Percentiles rank a stretch among this genome's conserved stretches.
Conservation (phyloP, 1,140 invertebrate species). For the Drosophila equinoxialis region DNA sequence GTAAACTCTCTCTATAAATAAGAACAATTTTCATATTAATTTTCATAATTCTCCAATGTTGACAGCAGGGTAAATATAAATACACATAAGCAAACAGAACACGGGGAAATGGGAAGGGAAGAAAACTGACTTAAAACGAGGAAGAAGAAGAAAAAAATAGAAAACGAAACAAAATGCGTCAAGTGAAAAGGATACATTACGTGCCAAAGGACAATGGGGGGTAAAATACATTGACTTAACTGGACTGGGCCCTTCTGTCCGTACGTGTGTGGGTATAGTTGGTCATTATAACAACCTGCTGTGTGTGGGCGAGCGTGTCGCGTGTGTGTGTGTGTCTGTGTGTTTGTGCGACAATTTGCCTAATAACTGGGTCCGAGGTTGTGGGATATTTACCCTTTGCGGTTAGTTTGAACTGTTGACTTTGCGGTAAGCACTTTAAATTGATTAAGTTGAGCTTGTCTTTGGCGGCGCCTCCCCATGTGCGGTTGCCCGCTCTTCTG, state of each 20-base stretch:
- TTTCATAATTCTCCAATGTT: conserved; percentile 80
- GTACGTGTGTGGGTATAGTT: conserved; percentile 55
- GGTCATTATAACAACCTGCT: conserved; percentile 70
- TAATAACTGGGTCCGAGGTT: conserved; percentile 54
- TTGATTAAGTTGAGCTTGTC: conserved; percentile 81
- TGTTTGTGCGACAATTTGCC: conserved; percentile 68
- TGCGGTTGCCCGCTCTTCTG: conserved; percentile 10
- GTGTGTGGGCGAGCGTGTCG: conserved; percentile 27
- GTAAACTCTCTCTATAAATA: conserved; percentile 62
- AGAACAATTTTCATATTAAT: conserved; percentile 80
- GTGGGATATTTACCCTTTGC: conserved; percentile 43
- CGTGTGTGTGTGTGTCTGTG: conserved; percentile 28
- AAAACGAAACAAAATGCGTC: conserved; percentile 23
- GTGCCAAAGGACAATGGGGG: conserved; percentile 46
- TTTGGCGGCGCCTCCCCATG: conserved; percentile 47
- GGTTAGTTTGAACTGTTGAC: conserved; percentile 80
- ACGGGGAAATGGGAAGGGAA: conserved; percentile 1
- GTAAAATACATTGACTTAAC: conserved; percentile 27
- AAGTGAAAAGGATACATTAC: conserved; percentile 69
- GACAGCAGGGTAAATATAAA: conserved; percentile 73
- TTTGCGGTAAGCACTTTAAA: conserved; percentile 78
- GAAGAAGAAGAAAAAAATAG: conserved; percentile 30
- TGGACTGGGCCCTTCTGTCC: conserved; percentile 36
- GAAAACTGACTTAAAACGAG: neutral
- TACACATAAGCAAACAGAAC: conserved; percentile 67